Evolutionary conservation across 2,113 vertebrate species (phyloP), one percentile per base, ranked within the genome.

Genomic region (Alosa alosa): DNA sequence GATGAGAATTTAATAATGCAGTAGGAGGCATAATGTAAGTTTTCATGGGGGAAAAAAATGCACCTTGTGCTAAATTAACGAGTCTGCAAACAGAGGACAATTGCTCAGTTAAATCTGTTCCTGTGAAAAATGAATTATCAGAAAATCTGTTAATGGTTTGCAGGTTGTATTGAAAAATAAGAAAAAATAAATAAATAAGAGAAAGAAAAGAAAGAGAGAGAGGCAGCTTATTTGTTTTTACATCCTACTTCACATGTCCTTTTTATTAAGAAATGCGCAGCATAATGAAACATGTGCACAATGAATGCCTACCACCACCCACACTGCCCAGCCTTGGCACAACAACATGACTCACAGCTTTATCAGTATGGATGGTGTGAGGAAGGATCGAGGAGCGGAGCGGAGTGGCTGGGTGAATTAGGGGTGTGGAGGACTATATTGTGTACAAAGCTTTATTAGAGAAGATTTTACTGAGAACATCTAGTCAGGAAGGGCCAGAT

Each of bases 121-220:
- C 72, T 0, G 13, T 78, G 31, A 78, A 78, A 39, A 78, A 78
- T 64, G 25, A 64, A 64, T 78, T 78, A 36, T 78, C 25, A 39
- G 36, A 39, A 78, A 78, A 78, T 78, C 36, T 31, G 20, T 78
- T 78, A 78, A 78, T 39, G 31, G 72, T 78, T 78, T 78, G 72
- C 72, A 78, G 72, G 72, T 41, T 78, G 11, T 78, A 78, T 78
- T 11, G 13, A 31, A 52, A 15, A 17, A 52, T 52, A 17, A 60
- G 18, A 20, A 57, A 57, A 60, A 9, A 39, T 2, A 39, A 15
- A 36, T 31, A 78, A 6, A 78, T 0, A 17, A 25, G 5, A 25
- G 22, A 18, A 20, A 18, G 17, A 57, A 15, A 57, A 8, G 52
- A 57, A 1, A 57, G 52, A 57, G 60, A 64, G 60, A 64, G 36